phyloP scores from a whole-genome alignment of 2,888 invertebrate species.

The Anthophora plumipes region DNA sequence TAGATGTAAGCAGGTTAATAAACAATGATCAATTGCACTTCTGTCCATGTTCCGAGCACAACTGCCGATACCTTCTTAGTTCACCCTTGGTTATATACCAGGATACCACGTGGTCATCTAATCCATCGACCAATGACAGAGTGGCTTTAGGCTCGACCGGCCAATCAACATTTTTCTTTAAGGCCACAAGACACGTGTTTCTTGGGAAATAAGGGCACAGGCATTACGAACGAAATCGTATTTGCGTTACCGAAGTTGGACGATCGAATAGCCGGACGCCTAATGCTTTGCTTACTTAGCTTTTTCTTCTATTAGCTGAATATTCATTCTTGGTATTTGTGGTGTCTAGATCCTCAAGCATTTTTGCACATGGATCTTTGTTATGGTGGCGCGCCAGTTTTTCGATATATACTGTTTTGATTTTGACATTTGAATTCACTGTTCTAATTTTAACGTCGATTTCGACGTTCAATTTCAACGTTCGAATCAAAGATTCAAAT shows the following conservation, averaged over 20 bases:
- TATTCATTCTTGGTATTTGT: slow-evolving; percentile 13
- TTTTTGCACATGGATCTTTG: too few species aligned
- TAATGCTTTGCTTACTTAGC: slow-evolving; percentile 38
- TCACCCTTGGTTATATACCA: slow-evolving; percentile 83
- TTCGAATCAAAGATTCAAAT: too few species aligned
- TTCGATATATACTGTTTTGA: too few species aligned
- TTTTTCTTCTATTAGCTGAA: slow-evolving; percentile 10
- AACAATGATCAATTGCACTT: slow-evolving; percentile 68
- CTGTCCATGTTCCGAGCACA: slow-evolving; percentile 75
- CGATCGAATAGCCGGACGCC: slow-evolving; percentile 68
- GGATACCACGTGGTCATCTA: slow-evolving; percentile 83
- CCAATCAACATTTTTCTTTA: slow-evolving; percentile 77
- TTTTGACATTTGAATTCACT: too few species aligned
- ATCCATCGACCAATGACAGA: slow-evolving; percentile 81
- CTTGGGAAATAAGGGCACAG: slow-evolving; percentile 80
- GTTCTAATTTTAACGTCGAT: too few species aligned
- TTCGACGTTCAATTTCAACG: too few species aligned
- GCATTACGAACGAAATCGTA: slow-evolving; percentile 75
- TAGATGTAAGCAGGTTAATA: slow-evolving; percentile 38
- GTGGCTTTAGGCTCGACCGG: slow-evolving; percentile 64
- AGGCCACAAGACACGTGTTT: slow-evolving; percentile 77
- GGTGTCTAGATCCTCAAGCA: too few species aligned
- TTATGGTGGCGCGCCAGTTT: too few species aligned
- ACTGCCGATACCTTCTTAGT: slow-evolving; percentile 81
- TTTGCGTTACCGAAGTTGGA: slow-evolving; percentile 71